Evolutionary conservation across 2,888 invertebrate species (phyloP).

Genomic region (Ophioninae sp.): DNA sequence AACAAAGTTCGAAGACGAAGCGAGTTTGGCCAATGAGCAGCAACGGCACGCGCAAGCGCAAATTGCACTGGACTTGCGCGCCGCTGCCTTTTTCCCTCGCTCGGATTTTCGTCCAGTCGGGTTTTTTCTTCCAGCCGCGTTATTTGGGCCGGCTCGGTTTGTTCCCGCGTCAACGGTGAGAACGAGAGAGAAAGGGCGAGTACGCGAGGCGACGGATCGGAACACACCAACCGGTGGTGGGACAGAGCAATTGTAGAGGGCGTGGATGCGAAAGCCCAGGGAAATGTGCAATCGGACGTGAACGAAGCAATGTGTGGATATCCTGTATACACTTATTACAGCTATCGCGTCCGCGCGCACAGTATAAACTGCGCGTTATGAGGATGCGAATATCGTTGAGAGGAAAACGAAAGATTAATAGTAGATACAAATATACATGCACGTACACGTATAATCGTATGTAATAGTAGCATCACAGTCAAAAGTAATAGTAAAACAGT

Average conservation of each 20-base stretch:
- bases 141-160: background rate
- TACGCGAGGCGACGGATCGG: background rate
- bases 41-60: conserved; percentile 14
- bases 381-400: conserved; percentile 60
- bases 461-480: conserved; percentile 76
- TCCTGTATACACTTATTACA: conserved; percentile 47
- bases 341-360: conserved; percentile 17
- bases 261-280: background rate
- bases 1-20: conserved; percentile 49
- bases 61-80: background rate
- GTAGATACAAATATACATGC: conserved; percentile 58
- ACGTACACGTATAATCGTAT: conserved; percentile 65
- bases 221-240: background rate
- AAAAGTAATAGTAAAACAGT: conserved; percentile 72
- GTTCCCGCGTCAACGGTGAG: background rate
- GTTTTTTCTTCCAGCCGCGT: background rate
- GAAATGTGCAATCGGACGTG: background rate
- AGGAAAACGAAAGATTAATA: conserved; percentile 17
- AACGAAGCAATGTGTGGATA: conserved; percentile 11
- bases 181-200: background rate
- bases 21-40: conserved; percentile 58
- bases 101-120: background rate
- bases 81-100: background rate
- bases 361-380: conserved; percentile 39
- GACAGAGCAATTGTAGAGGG: background rate